Evolutionary conservation across 2,888 invertebrate genomes (phyloP).

Genomic region (Ryuthela nishihirai): DNA sequence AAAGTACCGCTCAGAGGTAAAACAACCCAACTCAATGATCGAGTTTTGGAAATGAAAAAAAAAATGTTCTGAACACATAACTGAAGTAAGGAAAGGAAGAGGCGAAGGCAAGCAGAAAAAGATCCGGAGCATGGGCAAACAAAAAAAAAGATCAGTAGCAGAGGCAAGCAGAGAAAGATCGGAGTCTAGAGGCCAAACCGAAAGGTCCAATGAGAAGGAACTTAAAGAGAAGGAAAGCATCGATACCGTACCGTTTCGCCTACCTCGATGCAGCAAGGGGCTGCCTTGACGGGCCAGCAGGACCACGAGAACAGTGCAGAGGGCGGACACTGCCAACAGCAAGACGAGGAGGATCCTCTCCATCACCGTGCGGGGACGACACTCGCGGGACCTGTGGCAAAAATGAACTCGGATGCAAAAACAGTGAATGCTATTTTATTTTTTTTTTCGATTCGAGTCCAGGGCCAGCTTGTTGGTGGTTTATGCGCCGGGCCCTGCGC

Average conservation of each 20-base stretch:
- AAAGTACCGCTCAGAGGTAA: no score
- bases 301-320: conserved; percentile 19
- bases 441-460: no score
- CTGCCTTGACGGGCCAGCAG: conserved; percentile 13
- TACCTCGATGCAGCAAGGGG: conserved; percentile 29
- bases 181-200: background rate
- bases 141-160: background rate
- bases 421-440: no score
- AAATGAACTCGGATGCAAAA: no score
- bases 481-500: no score
- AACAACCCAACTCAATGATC: no score
- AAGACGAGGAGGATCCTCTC: conserved; percentile 21
- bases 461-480: no score
- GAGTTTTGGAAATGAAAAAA: no score
- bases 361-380: background rate
- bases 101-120: no score
- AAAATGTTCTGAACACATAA: no score
- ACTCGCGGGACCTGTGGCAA: background rate
- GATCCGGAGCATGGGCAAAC: background rate
- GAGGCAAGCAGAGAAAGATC: background rate
- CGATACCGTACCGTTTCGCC: conserved; percentile 32
- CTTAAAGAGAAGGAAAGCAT: conserved; percentile 1
- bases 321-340: conserved; percentile 11
- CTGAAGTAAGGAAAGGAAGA: no score
- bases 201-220: background rate